Conservation (phyloP, 2,888 invertebrate species). For the Oasisia sp. region DNA sequence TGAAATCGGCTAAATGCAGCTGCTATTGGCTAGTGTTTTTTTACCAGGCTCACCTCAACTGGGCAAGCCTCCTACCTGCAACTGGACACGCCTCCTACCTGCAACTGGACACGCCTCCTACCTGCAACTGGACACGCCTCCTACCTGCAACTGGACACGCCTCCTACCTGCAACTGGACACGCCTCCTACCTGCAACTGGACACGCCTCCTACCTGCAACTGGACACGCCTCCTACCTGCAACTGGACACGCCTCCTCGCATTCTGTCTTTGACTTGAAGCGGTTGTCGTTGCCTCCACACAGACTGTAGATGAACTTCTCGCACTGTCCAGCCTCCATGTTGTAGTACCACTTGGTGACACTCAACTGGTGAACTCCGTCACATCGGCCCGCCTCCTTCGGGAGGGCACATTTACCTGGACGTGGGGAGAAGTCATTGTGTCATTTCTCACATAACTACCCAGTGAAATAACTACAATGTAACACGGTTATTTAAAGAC, state of each 20-base stretch:
- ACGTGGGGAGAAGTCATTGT: slow-evolving; percentile 7
- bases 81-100: background rate
- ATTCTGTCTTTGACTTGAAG: slow-evolving; percentile 33
- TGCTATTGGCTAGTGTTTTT: too few relatives aligned
- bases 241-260: slow-evolving; percentile 28
- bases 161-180: background rate
- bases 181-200: background rate
- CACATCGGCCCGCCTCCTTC: slow-evolving; percentile 47
- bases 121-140: slow-evolving; percentile 32
- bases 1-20: too few relatives aligned
- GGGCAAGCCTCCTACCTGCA: background rate
- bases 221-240: slow-evolving; percentile 26
- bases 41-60: background rate
- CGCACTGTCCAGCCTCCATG: slow-evolving; percentile 38
- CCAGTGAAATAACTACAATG: too few relatives aligned
- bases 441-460: too few relatives aligned
- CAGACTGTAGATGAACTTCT: slow-evolving; percentile 41
- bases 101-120: background rate
- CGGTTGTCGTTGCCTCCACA: slow-evolving; percentile 42
- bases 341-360: slow-evolving; percentile 42
- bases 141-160: background rate
- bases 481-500: too few relatives aligned
- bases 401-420: slow-evolving; percentile 47
- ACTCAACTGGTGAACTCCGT: background rate
- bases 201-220: background rate